Base-by-base conservation (phyloP, 1,140 invertebrate genomes). In the Harpegnathos saltator region DNA sequence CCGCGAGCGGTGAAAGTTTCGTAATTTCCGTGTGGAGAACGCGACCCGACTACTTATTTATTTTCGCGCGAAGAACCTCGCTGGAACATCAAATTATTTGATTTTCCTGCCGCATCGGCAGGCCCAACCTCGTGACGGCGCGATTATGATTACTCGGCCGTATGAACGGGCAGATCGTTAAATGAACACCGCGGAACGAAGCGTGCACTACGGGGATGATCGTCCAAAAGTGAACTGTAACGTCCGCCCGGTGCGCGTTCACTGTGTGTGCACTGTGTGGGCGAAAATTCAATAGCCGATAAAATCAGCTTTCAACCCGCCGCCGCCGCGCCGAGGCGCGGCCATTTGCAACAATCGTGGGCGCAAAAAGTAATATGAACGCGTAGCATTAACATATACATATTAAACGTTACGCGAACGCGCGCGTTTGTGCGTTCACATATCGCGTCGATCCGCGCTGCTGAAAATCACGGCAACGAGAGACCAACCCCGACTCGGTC, bases 401-500 rank as follows among this genome's bases (percentile, higher is more conserved):
- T 58, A 78, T 78, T 78, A 78, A 29, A 58, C 38, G 22, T 14
- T 58, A 58, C 14, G 33, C 5, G 9, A 19, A 4, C 65, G 11
- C 48, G n/a, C 29, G 29, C 29, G 5, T 33, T 1, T 33, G 29
- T 33, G 5, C 5, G 5, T 33, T 5, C 1, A 33, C 29, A 5
- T 33, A 26, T 3, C 24, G n/a, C n/a, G 19, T 11, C 17, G 26
- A 66, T 66, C 24, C 29, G 26, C 48, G 19, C 29, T 15, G 7
- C 11, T 48, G 75, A 80, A 71, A 80, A 80, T 69, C 75, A 48
- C 65, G 65, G 48, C 38, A 78, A 78, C 69, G 69, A n/a, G 63
- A 66, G 52, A 80, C 22, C 11, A 65, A 80, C 22, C 11, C 5
- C 24, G 48, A 14, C 4, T 56, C 17, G 19, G 22, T 29, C 33